Evolutionary conservation across 1,140 invertebrate species (phyloP).

Genomic region (Zelostemma sp.): DNA sequence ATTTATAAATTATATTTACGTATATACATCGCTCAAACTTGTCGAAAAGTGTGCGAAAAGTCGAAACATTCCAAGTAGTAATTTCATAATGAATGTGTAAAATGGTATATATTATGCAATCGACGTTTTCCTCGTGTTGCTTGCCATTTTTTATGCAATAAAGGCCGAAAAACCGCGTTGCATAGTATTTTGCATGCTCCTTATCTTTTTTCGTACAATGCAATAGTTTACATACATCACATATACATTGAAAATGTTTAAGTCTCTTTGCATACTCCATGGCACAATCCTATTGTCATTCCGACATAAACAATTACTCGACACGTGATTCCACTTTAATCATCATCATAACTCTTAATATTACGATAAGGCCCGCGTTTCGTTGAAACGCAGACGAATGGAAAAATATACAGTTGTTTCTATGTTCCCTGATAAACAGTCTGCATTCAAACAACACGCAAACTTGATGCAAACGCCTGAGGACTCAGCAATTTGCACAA

Average conservation of each 20-base stretch:
- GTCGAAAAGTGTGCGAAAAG: conserved; percentile 22
- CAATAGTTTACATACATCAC: conserved; percentile 27
- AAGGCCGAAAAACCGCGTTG: no score
- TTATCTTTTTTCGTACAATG: no score
- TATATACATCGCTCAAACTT: conserved; percentile 21
- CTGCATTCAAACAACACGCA: not conserved
- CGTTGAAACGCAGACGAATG: not conserved
- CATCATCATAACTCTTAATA: not conserved
- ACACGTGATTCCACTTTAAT: no score
- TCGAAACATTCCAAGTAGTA: conserved; percentile 13
- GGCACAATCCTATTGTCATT: conserved; percentile 60
- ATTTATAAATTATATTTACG: conserved; percentile 19
- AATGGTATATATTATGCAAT: not conserved
- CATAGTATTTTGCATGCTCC: no score
- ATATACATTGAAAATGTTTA: conserved; percentile 35
- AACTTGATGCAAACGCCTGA: not conserved
- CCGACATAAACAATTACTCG: conserved; percentile 47
- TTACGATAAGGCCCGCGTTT: not conserved
- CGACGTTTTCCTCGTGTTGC: not conserved
- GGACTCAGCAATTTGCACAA: not conserved
- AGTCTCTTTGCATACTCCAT: conserved; percentile 50
- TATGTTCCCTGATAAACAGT: no score
- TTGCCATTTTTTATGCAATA: not conserved
- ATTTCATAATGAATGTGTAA: no score
- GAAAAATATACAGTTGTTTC: not conserved